A percentile compares a stretch with the other conserved stretches of the same genome.
Evolutionary conservation across 2,113 vertebrate genomes (phyloP).

Genomic region (Corapipo altera): DNA sequence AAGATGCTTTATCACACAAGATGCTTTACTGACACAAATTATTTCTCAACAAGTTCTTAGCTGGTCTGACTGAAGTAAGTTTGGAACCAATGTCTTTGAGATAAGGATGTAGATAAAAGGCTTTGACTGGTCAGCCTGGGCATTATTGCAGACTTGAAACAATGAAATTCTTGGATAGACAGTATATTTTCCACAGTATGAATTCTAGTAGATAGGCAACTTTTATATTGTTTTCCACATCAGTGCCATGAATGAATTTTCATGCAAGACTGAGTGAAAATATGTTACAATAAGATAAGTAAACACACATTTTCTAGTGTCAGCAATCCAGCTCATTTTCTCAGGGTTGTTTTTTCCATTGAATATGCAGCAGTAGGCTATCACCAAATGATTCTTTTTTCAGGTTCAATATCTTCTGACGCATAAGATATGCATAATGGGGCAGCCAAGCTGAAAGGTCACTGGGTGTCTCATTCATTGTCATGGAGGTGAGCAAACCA

Average conservation of each 20-base stretch:
- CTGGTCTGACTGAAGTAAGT: background rate
- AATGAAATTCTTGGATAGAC: background rate
- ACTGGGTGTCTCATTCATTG: background rate
- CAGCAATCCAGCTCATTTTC: background rate
- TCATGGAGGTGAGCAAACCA: background rate
- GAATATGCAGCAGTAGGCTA: background rate
- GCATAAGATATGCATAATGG: background rate
- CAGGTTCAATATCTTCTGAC: background rate
- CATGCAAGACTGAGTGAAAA: background rate
- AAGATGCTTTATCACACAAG: slow-evolving; percentile 17
- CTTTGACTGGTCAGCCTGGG: background rate
- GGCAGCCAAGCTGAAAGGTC: background rate
- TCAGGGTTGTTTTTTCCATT: background rate
- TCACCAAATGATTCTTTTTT: background rate
- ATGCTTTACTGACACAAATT: slow-evolving; percentile 30
- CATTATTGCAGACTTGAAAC: slow-evolving; percentile 3
- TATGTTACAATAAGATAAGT: background rate
- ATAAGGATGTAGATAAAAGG: slow-evolving; percentile 31
- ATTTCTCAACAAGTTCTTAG: slow-evolving; percentile 22
- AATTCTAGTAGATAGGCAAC: background rate
- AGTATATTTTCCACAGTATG: background rate
- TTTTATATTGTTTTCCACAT: background rate
- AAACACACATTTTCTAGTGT: background rate
- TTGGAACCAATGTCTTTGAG: slow-evolving; percentile 3
- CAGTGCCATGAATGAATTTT: background rate